Evolutionary conservation across 2,113 vertebrate species (phyloP), one percentile per base, ranked within the genome.

Genomic region (Condylura cristata): DNA sequence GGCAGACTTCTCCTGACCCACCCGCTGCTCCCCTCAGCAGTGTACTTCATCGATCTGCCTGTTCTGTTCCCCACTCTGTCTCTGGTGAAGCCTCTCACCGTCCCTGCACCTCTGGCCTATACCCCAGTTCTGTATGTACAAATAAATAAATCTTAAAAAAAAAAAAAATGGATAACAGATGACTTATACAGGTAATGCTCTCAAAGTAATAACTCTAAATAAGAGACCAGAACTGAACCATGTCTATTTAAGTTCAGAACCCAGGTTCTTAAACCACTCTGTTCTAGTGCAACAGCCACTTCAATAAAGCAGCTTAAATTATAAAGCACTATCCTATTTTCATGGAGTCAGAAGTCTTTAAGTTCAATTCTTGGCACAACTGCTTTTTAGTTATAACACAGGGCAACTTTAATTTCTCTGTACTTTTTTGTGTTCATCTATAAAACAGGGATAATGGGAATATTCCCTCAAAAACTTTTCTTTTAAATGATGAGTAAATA

Each of bases 221-320:
- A 60, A 18, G 16, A 58, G 28, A 22, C 17, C 48, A n/a, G 72
- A 78, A 51, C 13, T 51, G 6, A 82, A 76, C 5, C 60, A 66
- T 28, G 17, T 75, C 53, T 58, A 66, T 37, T 44, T 48, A 66
- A 74, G 10, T 48, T 46, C 82, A 94, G 92, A 92, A 92, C 18
- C 5, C 32, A 26, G n/a, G 56, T 39, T 82, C 71, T 90, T 46
- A 88, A 90, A 85, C 18, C 66, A 76, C 17, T 96, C 39, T 85
- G 48, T n/a, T 30, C 56, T 75, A 86, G 26, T 58, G 34, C 53
- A 74, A 48, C 34, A 78, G 41, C 72, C 6, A 91, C 12, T 78
- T 84, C 60, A 71, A 78, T 46, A 65, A 39, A 48, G 72, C 37
- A 75, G n/a, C 53, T 48, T 74, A 37, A 17, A 72, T 53, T 14